A percentile compares a stretch with the other conserved stretches of the same genome.
These are phyloP conservation scores for Cheiracanthium punctorium DNA, from an alignment of 2,888 invertebrate genomes.

Conservation along the genomic window DNA sequence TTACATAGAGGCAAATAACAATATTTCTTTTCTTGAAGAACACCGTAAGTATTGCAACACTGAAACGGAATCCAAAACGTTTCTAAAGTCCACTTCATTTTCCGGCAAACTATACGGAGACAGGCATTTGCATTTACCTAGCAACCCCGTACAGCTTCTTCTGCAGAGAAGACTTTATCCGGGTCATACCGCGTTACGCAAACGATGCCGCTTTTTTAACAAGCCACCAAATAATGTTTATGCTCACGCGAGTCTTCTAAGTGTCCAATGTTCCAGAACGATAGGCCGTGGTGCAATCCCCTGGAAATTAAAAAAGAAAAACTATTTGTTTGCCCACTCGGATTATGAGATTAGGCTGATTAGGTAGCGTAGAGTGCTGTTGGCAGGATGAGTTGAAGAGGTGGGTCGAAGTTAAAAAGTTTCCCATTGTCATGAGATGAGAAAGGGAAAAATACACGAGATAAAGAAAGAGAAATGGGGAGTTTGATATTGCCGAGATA, in stretches of 20 bases:
- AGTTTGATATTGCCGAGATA: no score
- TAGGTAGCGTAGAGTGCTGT: not conserved
- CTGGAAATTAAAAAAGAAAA: not conserved
- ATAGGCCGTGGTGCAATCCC: not conserved
- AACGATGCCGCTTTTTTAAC: not conserved
- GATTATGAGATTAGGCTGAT: not conserved
- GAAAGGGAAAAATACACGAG: not conserved
- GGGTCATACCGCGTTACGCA: not conserved
- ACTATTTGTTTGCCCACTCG: not conserved
- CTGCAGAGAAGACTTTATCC: no score
- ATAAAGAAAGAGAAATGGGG: no score
- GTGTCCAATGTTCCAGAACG: conserved; percentile 6
- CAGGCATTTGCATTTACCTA: no score
- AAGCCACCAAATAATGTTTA: not conserved
- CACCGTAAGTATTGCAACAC: no score
- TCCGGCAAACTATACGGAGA: no score
- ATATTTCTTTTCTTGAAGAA: no score
- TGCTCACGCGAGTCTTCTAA: not conserved
- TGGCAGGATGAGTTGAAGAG: not conserved
- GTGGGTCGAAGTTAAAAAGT: not conserved
- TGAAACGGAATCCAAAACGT: no score
- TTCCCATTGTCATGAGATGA: not conserved
- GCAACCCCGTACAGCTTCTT: no score
- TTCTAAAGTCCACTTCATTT: no score
- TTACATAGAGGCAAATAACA: no score